These are phyloP conservation scores for Sakesphorus luctuosus DNA, from an alignment of 2,113 vertebrate species.

Conservation along the genomic window DNA sequence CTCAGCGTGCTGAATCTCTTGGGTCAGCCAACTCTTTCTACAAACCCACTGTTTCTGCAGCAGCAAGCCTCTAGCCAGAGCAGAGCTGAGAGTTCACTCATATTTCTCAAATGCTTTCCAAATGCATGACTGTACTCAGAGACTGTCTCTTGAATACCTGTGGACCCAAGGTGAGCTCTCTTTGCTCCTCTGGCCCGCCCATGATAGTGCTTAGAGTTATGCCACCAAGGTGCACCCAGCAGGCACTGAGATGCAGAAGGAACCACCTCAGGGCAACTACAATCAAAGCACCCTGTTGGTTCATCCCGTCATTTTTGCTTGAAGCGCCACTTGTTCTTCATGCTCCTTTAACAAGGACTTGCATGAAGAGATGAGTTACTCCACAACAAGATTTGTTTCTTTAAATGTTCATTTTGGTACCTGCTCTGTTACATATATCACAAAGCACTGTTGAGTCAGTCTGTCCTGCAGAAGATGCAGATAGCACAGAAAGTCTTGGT, in stretches of 20 bases:
- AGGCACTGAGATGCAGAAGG: neutral
- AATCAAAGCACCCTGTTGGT: rapidly evolving
- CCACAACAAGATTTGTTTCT: neutral
- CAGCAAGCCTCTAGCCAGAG: neutral
- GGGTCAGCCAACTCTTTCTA: neutral
- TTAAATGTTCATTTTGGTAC: neutral
- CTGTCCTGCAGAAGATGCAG: neutral
- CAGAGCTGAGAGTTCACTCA: neutral
- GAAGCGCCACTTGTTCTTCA: neutral
- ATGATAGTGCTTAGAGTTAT: neutral
- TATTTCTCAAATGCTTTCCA: neutral
- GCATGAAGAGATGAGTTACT: neutral
- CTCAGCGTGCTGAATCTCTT: neutral
- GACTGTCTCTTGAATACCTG: neutral
- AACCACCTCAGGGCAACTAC: rapidly evolving
- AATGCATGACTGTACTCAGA: neutral
- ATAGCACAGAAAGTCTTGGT: neutral
- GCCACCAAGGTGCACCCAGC: neutral
- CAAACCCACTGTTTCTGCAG: neutral
- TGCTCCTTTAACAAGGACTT: neutral
- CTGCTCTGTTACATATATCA: neutral
- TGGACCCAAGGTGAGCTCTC: rapidly evolving
- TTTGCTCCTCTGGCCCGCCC: neutral
- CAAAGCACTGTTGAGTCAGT: neutral
- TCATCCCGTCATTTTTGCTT: neutral